Evolutionary conservation across 2,113 vertebrate genomes (phyloP).

Genomic region (Lutjanus erythropterus): DNA sequence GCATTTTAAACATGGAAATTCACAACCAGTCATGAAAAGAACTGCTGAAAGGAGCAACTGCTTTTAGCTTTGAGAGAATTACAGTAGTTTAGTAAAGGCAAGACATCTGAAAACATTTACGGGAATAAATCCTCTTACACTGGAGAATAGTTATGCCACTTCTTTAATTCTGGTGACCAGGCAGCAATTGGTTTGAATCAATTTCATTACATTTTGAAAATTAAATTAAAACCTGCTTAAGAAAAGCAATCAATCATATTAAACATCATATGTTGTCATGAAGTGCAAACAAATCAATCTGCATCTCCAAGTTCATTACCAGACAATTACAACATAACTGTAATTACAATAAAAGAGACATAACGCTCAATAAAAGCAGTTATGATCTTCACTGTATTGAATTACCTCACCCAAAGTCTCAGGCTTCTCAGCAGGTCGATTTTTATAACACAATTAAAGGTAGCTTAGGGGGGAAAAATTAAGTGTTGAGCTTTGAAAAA

Average conservation of each 20-base stretch:
- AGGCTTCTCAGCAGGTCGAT: background rate
- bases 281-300: background rate
- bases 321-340: background rate
- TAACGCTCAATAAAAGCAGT: background rate
- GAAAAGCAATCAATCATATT: background rate
- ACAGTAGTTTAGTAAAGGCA: background rate
- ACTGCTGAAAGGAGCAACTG: background rate
- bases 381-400: background rate
- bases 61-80: background rate
- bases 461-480: no score
- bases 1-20: conserved; percentile 40
- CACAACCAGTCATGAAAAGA: conserved; percentile 1
- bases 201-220: background rate
- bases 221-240: background rate
- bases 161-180: background rate
- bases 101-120: background rate
- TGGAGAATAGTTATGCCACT: background rate
- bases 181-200: background rate
- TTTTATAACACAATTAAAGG: no score
- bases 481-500: background rate
- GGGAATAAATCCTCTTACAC: background rate
- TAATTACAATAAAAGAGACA: background rate
- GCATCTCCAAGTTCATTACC: background rate
- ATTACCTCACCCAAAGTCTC: background rate
- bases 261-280: background rate